Percentiles rank a stretch among this genome's conserved stretches.
Evolutionary conservation across 2,888 invertebrate species (phyloP).

Genomic region (Metalampra italica): DNA sequence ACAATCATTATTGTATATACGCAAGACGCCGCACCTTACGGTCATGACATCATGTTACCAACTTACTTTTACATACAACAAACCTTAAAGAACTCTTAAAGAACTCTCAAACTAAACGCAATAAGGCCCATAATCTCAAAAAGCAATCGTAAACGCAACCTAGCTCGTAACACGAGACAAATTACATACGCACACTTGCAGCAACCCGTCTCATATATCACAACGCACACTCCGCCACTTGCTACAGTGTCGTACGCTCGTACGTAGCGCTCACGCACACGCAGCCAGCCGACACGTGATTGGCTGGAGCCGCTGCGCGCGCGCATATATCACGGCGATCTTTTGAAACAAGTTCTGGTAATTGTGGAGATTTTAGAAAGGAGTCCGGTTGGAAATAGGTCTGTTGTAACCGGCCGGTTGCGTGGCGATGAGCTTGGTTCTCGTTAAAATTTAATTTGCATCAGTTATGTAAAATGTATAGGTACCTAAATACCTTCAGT

Average conservation of each 20-base stretch:
- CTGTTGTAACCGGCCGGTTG: slow-evolving; percentile 49
- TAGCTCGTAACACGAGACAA: slow-evolving; percentile 34
- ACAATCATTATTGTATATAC: slow-evolving; percentile 15
- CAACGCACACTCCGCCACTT: slow-evolving; percentile 18
- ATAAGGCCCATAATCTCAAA: slow-evolving; percentile 32
- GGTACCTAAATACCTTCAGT: not conserved
- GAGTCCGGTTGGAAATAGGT: slow-evolving; percentile 36
- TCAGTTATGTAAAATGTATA: slow-evolving; percentile 27
- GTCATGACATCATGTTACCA: slow-evolving; percentile 39
- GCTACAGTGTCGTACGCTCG: slow-evolving; percentile 16
- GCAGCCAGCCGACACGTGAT: slow-evolving; percentile 22
- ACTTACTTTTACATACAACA: slow-evolving; percentile 6
- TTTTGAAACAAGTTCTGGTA: slow-evolving; percentile 66
- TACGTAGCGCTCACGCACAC: slow-evolving; percentile 28
- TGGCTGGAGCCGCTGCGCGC: slow-evolving; percentile 40
- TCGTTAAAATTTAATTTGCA: slow-evolving; percentile 13
- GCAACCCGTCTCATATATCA: slow-evolving; percentile 36
- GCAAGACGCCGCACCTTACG: slow-evolving; percentile 39
- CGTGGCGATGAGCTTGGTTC: slow-evolving; percentile 16
- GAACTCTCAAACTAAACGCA: slow-evolving; percentile 9
- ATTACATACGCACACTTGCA: slow-evolving; percentile 30
- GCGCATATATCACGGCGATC: slow-evolving; percentile 52
- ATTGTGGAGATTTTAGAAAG: slow-evolving; percentile 76
- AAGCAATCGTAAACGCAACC: slow-evolving; percentile 13
- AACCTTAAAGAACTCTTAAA: not conserved